A percentile compares a stretch with the other conserved stretches of the same genome.
Evolutionary conservation across 2,797 vertebrate species (phyloP).

Genomic region (Enteromius fasciolatus): DNA sequence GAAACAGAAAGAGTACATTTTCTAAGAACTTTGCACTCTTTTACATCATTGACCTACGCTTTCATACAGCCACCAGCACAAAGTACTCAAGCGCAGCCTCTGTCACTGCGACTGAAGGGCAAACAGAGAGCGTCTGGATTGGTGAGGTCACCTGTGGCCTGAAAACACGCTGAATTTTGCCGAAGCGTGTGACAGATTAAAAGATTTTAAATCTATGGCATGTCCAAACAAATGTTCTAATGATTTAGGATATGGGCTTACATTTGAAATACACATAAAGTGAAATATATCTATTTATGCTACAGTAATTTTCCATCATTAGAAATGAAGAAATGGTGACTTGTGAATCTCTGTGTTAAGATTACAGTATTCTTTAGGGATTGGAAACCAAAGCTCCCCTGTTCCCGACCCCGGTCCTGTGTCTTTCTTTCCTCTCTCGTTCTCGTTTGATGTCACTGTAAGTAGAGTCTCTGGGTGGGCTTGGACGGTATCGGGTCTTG

Average conservation of each 20-base stretch:
- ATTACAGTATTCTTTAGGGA: conserved; percentile 39
- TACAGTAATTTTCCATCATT: conserved; percentile 33
- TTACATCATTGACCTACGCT: neutral
- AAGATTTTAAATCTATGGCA: conserved; percentile 34
- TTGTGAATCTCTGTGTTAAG: conserved; percentile 47
- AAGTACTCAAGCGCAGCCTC: conserved; percentile 39
- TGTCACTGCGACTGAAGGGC: conserved; percentile 41
- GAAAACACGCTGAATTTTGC: conserved; percentile 11
- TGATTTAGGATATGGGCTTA: conserved; percentile 41
- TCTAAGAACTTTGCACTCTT: neutral
- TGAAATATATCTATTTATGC: conserved; percentile 40
- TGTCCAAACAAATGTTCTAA: conserved; percentile 17
- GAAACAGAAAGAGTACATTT: neutral
- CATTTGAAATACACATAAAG: conserved; percentile 42
- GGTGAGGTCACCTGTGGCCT: conserved; percentile 31
- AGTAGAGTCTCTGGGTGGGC: conserved; percentile 54
- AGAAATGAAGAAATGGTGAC: conserved; percentile 33
- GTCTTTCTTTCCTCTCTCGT: conserved; percentile 32
- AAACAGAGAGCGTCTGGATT: conserved; percentile 46
- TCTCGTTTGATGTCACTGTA: conserved; percentile 38
- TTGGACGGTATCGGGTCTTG: conserved; percentile 42
- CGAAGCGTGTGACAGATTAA: conserved; percentile 30
- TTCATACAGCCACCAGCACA: conserved; percentile 41
- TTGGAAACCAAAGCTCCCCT: conserved; percentile 33
- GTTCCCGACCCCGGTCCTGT: conserved; percentile 23